Conservation (phyloP, 2,888 invertebrate species). For the Uropetala carovei region DNA sequence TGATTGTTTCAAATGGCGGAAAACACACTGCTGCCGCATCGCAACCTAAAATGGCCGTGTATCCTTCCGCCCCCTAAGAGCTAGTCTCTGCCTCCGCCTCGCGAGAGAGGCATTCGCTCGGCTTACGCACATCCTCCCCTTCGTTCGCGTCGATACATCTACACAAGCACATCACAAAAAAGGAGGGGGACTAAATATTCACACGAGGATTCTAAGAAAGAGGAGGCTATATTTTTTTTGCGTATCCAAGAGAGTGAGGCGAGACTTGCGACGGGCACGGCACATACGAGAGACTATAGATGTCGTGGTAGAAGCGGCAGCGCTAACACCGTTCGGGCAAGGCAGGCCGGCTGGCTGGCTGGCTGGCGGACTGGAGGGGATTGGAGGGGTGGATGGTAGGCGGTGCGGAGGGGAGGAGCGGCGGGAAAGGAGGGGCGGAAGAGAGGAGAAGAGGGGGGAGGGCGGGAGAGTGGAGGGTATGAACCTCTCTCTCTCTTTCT, state of each 20-base stretch:
- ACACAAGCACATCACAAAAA: slow-evolving; percentile 51
- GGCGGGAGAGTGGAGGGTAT: slow-evolving; percentile 41
- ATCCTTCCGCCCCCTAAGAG: slow-evolving; percentile 72
- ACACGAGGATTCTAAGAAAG: not conserved
- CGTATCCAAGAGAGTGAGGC: not conserved
- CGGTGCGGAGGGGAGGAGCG: not conserved
- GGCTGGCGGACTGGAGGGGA: not conserved
- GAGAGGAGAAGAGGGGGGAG: slow-evolving; percentile 12
- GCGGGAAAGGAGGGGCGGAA: not conserved
- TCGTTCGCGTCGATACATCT: slow-evolving; percentile 67
- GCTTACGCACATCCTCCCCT: slow-evolving; percentile 61
- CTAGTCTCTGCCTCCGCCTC: slow-evolving; percentile 67
- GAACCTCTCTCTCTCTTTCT: slow-evolving; percentile 22
- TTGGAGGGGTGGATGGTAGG: not conserved
- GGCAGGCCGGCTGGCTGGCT: slow-evolving; percentile 35
- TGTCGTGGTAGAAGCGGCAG: slow-evolving; percentile 56
- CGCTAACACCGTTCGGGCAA: slow-evolving; percentile 26
- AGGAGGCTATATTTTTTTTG: not conserved
- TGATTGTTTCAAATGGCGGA: slow-evolving; percentile 85
- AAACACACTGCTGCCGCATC: slow-evolving; percentile 85
- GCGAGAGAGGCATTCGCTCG: slow-evolving; percentile 59
- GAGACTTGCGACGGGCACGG: slow-evolving; percentile 49
- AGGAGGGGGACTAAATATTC: not conserved
- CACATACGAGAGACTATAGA: slow-evolving; percentile 61
- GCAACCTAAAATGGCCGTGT: slow-evolving; percentile 84